These are phyloP conservation scores for Momotus momota DNA, from an alignment of 2,797 vertebrate species.

Conservation along the genomic window DNA sequence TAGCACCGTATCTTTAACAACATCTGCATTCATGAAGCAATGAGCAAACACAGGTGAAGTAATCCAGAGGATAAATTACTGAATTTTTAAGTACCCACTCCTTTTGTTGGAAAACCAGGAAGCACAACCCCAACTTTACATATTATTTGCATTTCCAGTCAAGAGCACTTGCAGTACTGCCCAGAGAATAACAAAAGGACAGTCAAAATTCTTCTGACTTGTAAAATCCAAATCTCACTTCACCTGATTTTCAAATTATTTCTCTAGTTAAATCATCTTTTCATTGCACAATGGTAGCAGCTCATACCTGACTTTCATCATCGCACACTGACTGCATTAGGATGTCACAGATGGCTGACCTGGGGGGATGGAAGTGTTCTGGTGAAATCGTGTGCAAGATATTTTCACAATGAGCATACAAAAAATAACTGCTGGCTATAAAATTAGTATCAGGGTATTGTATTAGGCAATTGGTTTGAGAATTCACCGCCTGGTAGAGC, in stretches of 20 bases:
- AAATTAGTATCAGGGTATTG: fast-evolving
- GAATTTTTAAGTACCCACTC: not conserved
- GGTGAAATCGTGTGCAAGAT: not conserved
- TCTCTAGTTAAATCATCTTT: not conserved
- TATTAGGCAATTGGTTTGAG: not conserved
- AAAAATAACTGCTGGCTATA: not conserved
- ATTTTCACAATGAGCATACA: not conserved
- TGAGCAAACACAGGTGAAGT: slow-evolving; percentile 4
- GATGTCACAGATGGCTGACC: not conserved
- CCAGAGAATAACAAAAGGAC: not conserved
- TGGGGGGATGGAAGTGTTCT: not conserved
- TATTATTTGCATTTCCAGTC: not conserved
- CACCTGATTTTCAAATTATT: not conserved
- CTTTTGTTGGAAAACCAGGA: slow-evolving; percentile 8
- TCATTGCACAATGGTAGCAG: not conserved
- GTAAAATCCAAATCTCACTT: not conserved
- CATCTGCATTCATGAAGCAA: not conserved
- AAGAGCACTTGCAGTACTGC: not conserved
- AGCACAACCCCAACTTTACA: not conserved
- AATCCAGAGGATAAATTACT: slow-evolving; percentile 31
- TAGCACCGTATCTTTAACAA: not conserved
- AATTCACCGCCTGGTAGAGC: not conserved
- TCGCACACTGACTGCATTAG: not conserved
- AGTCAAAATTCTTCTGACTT: not conserved
- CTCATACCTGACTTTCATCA: not conserved